A percentile compares a stretch with the other conserved stretches of the same genome.
phyloP scores from a whole-genome alignment of 64 coral and sea anemone species.

The Porites lutea region DNA sequence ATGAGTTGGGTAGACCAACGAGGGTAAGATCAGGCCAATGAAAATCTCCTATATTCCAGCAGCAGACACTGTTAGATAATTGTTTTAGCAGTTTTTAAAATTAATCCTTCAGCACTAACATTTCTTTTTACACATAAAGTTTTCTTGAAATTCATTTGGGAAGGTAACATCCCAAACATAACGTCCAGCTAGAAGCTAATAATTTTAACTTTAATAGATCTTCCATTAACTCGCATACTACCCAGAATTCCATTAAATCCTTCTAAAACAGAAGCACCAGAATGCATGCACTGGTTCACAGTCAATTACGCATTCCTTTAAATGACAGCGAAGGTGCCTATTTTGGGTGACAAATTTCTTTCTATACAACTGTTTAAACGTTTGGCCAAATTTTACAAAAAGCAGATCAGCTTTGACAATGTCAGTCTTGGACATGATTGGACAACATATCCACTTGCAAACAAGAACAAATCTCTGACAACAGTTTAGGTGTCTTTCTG shows the following conservation, averaged over 20 bases:
- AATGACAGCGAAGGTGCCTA: conserved; percentile 4
- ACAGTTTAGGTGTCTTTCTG: neutral
- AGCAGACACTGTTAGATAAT: neutral
- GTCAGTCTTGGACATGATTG: conserved; percentile 24
- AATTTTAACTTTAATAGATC: conserved; percentile 40
- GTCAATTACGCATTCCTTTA: conserved; percentile 10
- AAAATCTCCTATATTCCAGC: conserved; percentile 7
- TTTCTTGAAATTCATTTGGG: neutral
- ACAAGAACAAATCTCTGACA: neutral
- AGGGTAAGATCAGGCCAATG: neutral
- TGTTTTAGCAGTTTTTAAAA: neutral
- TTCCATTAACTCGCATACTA: conserved; percentile 6
- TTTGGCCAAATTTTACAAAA: neutral
- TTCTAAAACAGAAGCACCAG: conserved; percentile 45
- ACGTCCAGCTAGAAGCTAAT: conserved; percentile 34
- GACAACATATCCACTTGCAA: neutral
- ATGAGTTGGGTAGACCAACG: conserved; percentile 10
- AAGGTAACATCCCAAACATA: conserved; percentile 6
- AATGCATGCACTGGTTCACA: conserved; percentile 7
- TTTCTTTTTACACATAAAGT: neutral
- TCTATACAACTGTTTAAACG: neutral
- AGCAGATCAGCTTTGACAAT: conserved; percentile 19
- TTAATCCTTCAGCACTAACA: neutral
- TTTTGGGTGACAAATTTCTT: neutral
- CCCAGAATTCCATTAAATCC: conserved; percentile 43